These are phyloP conservation scores for Conopomorpha cramerella DNA, from an alignment of 1,140 invertebrate species.

Conservation along the genomic window DNA sequence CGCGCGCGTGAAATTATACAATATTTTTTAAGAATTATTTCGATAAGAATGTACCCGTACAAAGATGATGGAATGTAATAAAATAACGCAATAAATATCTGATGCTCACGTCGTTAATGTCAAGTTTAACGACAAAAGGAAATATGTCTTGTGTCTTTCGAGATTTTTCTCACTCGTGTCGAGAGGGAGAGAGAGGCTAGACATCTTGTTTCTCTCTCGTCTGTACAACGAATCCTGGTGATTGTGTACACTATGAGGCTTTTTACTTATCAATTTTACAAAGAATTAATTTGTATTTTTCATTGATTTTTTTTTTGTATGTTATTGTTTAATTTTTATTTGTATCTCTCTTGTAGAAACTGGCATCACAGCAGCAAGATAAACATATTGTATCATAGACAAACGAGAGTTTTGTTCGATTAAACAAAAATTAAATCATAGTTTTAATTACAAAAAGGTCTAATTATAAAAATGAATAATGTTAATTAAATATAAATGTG, in stretches of 20 bases:
- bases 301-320: background rate
- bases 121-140: too few species aligned
- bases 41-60: background rate
- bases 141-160: too few species aligned
- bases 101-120: too few species aligned
- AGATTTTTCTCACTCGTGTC: too few species aligned
- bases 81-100: too few species aligned
- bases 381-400: conserved; percentile 20
- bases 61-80: too few species aligned
- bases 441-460: conserved; percentile 49
- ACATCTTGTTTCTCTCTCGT: background rate
- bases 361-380: conserved; percentile 13
- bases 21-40: background rate
- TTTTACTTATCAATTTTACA: conserved; percentile 26
- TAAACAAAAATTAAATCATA: conserved; percentile 50
- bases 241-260: conserved; percentile 36
- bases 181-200: too few species aligned
- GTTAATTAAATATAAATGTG: conserved; percentile 60
- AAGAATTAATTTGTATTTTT: too few species aligned
- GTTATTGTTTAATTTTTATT: conserved; percentile 13
- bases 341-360: conserved; percentile 8
- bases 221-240: conserved; percentile 18
- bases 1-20: background rate
- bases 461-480: conserved; percentile 60
- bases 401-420: conserved; percentile 23